These are phyloP conservation scores for Cottus gobio DNA, from an alignment of 2,113 vertebrate species.

Conservation along the genomic window DNA sequence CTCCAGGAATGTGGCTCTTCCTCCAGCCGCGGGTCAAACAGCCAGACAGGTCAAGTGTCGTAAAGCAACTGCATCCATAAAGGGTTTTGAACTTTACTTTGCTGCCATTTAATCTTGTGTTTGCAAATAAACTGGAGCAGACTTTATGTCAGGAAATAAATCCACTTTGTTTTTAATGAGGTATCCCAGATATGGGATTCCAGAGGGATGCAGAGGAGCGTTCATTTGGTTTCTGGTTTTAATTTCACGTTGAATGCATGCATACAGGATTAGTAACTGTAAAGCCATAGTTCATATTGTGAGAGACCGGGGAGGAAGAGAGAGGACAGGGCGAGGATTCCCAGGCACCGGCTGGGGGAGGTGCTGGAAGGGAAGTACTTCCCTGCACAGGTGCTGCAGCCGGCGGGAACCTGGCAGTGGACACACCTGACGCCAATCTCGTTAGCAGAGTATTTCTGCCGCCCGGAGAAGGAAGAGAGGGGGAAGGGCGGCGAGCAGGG, in stretches of 20 bases:
- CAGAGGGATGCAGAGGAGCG: not conserved
- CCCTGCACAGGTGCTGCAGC: no score
- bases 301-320: no score
- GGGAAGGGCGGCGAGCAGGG: no score
- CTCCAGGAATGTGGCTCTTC: constrained; percentile 43
- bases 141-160: not conserved
- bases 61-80: constrained; percentile 27
- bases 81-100: constrained; percentile 43
- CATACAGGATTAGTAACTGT: not conserved
- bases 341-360: no score
- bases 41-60: constrained; percentile 57
- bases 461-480: no score
- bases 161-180: not conserved
- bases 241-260: constrained; percentile 8
- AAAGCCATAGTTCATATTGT: not conserved
- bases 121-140: constrained; percentile 15
- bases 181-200: not conserved
- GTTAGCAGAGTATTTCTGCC: no score
- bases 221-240: not conserved
- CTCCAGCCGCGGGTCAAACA: constrained; percentile 38
- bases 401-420: no score
- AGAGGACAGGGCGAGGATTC: no score
- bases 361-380: no score
- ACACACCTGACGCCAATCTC: no score
- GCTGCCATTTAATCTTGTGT: not conserved